Evolutionary conservation across 2,797 vertebrate species (phyloP), one percentile per base, ranked within the genome.

Genomic region (Dendrocincla tyrannina): DNA sequence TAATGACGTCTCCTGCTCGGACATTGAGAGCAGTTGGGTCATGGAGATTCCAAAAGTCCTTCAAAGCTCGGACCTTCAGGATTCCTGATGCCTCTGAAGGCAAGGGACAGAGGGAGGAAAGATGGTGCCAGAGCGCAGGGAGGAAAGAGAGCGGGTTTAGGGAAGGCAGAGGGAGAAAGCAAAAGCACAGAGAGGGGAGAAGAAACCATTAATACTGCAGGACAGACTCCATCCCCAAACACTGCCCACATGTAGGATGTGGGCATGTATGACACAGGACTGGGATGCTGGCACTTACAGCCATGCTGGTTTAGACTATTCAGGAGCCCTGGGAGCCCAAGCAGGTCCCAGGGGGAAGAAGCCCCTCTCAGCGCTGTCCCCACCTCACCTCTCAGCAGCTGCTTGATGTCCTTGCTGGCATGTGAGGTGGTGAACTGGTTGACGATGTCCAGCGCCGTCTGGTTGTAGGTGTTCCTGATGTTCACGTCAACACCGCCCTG

Each of bases 391-490:
- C 99, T 96, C 8, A 99, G 98, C 39, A 99, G 98, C 97, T 99
- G 99, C 93, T 99, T 99, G 98, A 99, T 99, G 88, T 99, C 99
- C 89, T 98, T 98, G 98, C 99, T 99, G 97, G 99, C 99, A 1
- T 99, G 99, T 0, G 98, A 99, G 8, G 99, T 99, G 95, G 99
- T 99, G 98, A 99, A 99, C 97, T 99, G 99, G 96, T 99, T 99
- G 75, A 99, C 99, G 0, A 99, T 99, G 97, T 99, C 99, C 98
- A 99, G 97, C 0, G 99, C 99, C 0, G 99, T 99, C 98, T 99
- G 99, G 97, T 99, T 99, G 95, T 99, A 99, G 6, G 99, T 99
- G 97, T 99, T 99, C 23, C 99, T 98, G 89, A 99, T 98, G 97
- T 99, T 99, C 67, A 99, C 98, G 0, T 98, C 99, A 2, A 98